Base-by-base conservation (phyloP, 2,888 invertebrate species). In the Cephus nigrinus region DNA sequence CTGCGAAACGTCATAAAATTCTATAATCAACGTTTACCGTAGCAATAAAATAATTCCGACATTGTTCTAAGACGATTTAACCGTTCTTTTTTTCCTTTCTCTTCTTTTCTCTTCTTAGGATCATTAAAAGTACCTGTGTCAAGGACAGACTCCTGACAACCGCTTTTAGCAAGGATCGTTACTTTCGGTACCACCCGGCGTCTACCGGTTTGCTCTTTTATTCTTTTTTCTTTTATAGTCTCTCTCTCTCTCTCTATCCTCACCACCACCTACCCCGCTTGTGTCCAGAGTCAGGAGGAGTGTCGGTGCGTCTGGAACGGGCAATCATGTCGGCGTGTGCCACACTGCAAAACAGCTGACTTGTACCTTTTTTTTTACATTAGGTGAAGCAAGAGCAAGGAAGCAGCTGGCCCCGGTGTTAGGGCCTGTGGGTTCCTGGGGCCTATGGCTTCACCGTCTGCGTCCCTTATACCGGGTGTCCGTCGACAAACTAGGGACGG, bases 291-390 rank as follows among this genome's bases (percentile, higher is more conserved):
- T 34, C 31, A 32, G 32, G 71, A 71, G 71, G 35, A 30, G 35
- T 35, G 35, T 74, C 74, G 74, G 74, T 74, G n/a, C 74, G 74
- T 74, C 74, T 35, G 35, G 32, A 74, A 74, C 74, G 74, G 74
- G 74, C 74, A 78, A 80, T 81, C 76, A 75, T 75, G 34, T 73
- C 75, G 81, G 81, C 83, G 81, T 83, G 84, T 84, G 83, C 82
- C 85, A 79, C 36, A 76, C 75, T 75, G 80, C 82, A 83, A 87
- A 87, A 88, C 87, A 88, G 88, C 86, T 88, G 88, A 88, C 86
- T 86, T 80, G 80, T 83, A 80, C 80, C 78, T 81, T 83, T 84
- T 81, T 78, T 78, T 78, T 69, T 55, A 73, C 68, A 55, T 55
- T 55, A 69, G 31, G 76, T 81, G 81, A 74, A 81, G 81, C 86